Evolutionary conservation across 2,113 vertebrate species (phyloP), one percentile per base, ranked within the genome.

Genomic region (Cisticola juncidis): DNA sequence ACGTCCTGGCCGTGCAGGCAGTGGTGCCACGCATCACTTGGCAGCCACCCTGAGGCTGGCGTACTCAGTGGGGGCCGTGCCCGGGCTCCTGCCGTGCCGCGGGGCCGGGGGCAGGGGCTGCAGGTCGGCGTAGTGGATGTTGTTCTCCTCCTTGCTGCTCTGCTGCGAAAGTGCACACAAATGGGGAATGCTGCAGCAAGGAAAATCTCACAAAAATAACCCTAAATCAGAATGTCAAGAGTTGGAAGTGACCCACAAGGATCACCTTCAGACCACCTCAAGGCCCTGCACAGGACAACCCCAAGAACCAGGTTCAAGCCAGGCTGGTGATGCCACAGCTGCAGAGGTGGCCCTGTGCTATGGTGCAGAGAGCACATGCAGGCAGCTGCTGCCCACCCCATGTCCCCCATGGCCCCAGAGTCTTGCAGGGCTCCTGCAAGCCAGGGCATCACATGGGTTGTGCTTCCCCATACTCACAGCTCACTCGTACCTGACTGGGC

Each of bases 111-210:
- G 66, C 33, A 93, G 69, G 9, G 56, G 65, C 81, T 96, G 88
- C 28, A 97, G 79, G 7, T 96, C 95, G 0, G 95, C 94, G 2
- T 97, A 97, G 81, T 97, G 92, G 61, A 97, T 56, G 33, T 71
- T 13, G 0, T 29, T 47, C 69, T 92, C 81, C 9, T 62, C 81
- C 40, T 57, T 74, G 60, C 31, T 65, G 78, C 50, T 33, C 11
- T 19, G 65, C 87, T 97, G 93, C 29, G 36, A 84, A 51, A 64
- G 24, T 0, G 21, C 83, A 92, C 29, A 21, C 13, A 10, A 57
- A 73, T 1, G 31, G 69, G 62, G 12, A 47, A 35, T 1, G 60
- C 25, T 8, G 10, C 10, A 8, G 0, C 56, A 3, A 65, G 44
- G 36, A 7, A 68, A 85, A 54, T 6, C 79, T 35, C 3, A 0